Conservation (phyloP, 2,113 vertebrate genomes). For the Nothocercus nigrocapillus region DNA sequence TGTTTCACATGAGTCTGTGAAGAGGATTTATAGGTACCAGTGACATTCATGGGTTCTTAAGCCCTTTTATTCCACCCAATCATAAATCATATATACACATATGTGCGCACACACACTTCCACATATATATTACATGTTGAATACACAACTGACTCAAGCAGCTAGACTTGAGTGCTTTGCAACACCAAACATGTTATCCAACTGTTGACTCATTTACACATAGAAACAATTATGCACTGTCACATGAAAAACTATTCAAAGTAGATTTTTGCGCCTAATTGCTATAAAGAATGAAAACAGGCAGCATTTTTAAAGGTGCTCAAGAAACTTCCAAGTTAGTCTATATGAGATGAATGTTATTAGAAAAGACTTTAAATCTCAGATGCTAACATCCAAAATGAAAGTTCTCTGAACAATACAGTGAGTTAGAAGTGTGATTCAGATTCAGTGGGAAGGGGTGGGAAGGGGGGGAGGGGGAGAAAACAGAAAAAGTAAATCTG, state of each 20-base stretch:
- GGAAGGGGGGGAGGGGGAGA: background rate
- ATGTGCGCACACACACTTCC: background rate
- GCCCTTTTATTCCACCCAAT: background rate
- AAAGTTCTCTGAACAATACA: background rate
- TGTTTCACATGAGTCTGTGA: background rate
- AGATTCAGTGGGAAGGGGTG: background rate
- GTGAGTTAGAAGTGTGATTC: background rate
- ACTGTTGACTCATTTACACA: background rate
- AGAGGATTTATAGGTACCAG: background rate
- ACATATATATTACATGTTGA: background rate
- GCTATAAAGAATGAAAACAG: background rate
- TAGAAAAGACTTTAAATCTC: background rate
- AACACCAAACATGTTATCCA: background rate
- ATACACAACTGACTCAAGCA: background rate
- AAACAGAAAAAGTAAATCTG: background rate
- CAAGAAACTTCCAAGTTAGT: background rate
- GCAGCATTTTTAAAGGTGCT: background rate
- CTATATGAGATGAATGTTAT: background rate
- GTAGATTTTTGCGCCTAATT: background rate
- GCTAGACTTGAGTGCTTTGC: background rate
- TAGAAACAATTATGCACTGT: background rate
- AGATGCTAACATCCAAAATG: background rate
- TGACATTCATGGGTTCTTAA: background rate
- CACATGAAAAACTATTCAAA: background rate
- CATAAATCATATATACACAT: background rate